Base-by-base conservation (phyloP, 2,113 vertebrate species). In the Pitta sordida region DNA sequence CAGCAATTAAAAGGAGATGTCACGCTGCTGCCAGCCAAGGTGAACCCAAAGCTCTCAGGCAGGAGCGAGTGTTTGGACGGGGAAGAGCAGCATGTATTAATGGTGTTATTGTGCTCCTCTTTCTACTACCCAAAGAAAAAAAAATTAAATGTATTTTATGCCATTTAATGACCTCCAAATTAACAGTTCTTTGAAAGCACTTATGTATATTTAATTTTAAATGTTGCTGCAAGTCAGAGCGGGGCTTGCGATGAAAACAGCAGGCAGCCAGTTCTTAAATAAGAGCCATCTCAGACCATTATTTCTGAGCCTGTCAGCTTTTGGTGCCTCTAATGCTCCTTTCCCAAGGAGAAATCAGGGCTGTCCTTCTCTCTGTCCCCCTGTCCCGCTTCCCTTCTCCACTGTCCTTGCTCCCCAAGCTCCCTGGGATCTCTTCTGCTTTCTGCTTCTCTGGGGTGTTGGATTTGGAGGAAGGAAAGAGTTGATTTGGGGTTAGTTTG, bases 171-270 rank as follows among this genome's bases (percentile, higher is more conserved):
- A 98, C 97, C 98, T 98, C 98, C 98, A 98, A 98, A 98, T 98
- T 98, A 98, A 96, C 96, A 96, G 96, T 96, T 97, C 97, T 98
- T 97, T 94, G 94, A 96, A 97, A 98, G 96, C 91, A 91, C 96
- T 98, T 97, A 97, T 96, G 97, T 98, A 98, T 98, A 98, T 98
- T 98, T 98, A 98, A 98, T 98, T 98, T 97, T 95, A 95, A 97
- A 95, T 75, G 75, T 96, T 95, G 94, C 94, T 88, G 94, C 96
- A 90, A 97, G 97, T 97, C 97, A 92, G 93, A 97, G 96, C 52
- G 52, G 86, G 92, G 94, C 94, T 89, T 34, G 94, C 48, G 46
- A 95, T 90, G 96, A 96, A 97, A 98, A 73, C 98, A 98, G 97
- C 97, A 92, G 97, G 97, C 94, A 95, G 94, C 86, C 26, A 0